Evolutionary conservation across 2,113 vertebrate genomes (phyloP).

Genomic region (Stigmatopora nigra): DNA sequence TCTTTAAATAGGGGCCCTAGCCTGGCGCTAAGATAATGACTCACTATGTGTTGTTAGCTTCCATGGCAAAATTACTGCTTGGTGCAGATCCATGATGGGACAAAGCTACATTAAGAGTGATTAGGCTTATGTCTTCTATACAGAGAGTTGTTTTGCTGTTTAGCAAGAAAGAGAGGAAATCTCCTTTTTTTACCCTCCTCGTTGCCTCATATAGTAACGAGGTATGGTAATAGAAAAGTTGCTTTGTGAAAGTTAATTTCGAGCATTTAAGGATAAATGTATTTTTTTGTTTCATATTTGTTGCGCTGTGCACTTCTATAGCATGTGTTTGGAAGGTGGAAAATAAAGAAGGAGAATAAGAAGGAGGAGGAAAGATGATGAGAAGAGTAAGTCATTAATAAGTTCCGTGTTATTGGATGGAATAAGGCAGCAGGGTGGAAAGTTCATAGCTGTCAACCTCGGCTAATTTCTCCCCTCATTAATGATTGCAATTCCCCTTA

Average conservation of each 20-base stretch:
- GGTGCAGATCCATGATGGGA: constrained; percentile 69
- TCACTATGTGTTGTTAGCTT: constrained; percentile 68
- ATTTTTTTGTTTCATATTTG: too few species aligned
- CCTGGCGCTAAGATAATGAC: constrained; percentile 66
- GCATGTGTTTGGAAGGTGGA: too few species aligned
- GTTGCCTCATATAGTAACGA: not conserved
- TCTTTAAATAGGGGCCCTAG: constrained; percentile 68
- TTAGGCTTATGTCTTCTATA: constrained; percentile 61
- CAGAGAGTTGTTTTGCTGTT: constrained; percentile 35
- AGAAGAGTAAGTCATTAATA: too few species aligned
- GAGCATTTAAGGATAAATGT: too few species aligned
- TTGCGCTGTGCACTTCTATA: not conserved
- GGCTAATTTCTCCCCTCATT: too few species aligned
- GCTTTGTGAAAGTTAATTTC: not conserved
- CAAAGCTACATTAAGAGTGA: constrained; percentile 62
- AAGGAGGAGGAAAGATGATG: too few species aligned
- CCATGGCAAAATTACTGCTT: constrained; percentile 66
- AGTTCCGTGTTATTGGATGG: too few species aligned
- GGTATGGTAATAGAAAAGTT: not conserved
- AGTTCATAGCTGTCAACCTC: too few species aligned
- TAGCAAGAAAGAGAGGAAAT: constrained; percentile 27
- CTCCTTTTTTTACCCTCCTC: constrained; percentile 16
- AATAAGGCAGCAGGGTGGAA: too few species aligned
- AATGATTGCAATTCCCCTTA: too few species aligned
- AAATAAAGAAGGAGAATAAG: too few species aligned